Conservation (phyloP, 2,888 invertebrate genomes). For the Gandaritis pyraliata region DNA sequence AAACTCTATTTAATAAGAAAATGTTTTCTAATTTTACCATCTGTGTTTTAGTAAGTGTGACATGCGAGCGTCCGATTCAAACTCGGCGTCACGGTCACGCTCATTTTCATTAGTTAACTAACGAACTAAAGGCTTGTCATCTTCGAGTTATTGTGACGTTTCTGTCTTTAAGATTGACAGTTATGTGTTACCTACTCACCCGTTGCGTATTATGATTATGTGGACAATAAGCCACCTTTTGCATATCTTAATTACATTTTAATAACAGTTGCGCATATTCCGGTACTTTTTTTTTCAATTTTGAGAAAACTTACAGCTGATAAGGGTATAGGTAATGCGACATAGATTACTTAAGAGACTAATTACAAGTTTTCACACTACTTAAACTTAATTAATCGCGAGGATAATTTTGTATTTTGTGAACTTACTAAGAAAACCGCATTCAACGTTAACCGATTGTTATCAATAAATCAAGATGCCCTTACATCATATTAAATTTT, state of each 20-base stretch:
- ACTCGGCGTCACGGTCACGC: constrained; percentile 61
- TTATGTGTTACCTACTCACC: constrained; percentile 23
- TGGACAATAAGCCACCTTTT: constrained; percentile 3
- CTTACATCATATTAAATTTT: constrained; percentile 23
- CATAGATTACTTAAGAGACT: too few species aligned
- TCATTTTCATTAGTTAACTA: constrained; percentile 73
- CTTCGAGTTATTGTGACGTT: constrained; percentile 46
- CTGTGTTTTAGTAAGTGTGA: constrained; percentile 48
- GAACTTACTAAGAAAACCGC: neutral
- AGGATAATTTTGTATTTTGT: neutral
- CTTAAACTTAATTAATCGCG: neutral
- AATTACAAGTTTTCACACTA: too few species aligned
- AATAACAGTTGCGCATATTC: neutral
- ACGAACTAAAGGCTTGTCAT: constrained; percentile 55
- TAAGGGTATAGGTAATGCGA: too few species aligned
- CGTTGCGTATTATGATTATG: constrained; percentile 24
- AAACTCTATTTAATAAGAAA: constrained; percentile 28
- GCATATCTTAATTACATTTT: constrained; percentile 15
- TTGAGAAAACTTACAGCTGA: too few species aligned
- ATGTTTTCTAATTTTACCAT: constrained; percentile 41
- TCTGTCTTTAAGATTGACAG: constrained; percentile 39
- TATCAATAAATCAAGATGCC: constrained; percentile 22
- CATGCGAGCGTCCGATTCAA: constrained; percentile 48
- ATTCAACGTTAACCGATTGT: constrained; percentile 11
- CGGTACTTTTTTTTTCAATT: too few species aligned